Base-by-base conservation (phyloP, 2,888 invertebrate genomes). In the Cecidostiba fungosa region DNA sequence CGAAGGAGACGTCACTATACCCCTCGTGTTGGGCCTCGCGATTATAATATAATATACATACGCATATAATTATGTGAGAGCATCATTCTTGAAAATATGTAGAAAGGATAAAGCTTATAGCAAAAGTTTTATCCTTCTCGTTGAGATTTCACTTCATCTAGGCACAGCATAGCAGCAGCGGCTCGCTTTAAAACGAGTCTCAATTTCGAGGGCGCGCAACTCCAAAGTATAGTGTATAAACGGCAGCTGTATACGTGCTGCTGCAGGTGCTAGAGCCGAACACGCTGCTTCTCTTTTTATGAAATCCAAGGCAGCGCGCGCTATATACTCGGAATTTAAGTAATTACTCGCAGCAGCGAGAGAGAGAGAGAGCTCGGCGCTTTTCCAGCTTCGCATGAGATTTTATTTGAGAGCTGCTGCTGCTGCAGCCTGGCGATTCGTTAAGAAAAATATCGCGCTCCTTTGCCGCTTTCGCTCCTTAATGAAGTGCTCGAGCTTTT, bases 141-240 rank as follows among this genome's bases (percentile, higher is more conserved):
- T 66, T 23, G 8, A 29, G 62, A 66, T 66, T 66, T 26, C 26
- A 0, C 62, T 26, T 66, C 19, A 19, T 36, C 36, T 3, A n/a
- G 36, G 29, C 70, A 3, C 26, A 14, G n/a, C n/a, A 47, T 29
- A n/a, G 26, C 36, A 3, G 19, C 29, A 12, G 70, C n/a, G 14
- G 16, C 43, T 50, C 26, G 47, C 70, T 70, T 62, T 73, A 54
- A 59, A 81, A 43, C 59, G 73, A 73, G 73, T 73, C 81, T 39
- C 74, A 74, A 73, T 81, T 73, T 59, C 26, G 19, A 73, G 80
- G 59, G 54, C 62, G 23, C 19, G 54, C 54, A 59, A n/a, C n/a
- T 5, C 54, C 23, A 19, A n/a, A 59, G 54, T 59, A 1, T n/a
- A 59, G 23, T 59, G 23, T 43, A 43, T n/a, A 43, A 10, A 10